These are phyloP conservation scores for Lottia gigantea DNA, from an alignment of 2,888 invertebrate genomes.

Conservation along the genomic window DNA sequence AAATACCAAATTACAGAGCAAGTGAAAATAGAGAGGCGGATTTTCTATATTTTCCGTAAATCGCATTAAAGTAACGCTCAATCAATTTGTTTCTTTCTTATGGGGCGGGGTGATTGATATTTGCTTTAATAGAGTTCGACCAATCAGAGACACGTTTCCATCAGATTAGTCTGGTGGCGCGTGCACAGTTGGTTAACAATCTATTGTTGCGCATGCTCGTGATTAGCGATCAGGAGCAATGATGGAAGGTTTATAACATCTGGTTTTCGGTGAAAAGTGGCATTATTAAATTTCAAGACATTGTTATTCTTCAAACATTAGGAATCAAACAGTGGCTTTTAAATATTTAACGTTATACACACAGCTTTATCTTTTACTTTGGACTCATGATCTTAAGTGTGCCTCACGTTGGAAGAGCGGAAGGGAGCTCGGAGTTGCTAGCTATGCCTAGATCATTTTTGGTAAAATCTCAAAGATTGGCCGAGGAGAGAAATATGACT, in stretches of 20 bases:
- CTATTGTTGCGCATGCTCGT: background rate
- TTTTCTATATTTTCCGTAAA: background rate
- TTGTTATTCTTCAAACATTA: too few species aligned
- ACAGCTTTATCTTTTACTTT: background rate
- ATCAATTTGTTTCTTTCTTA: conserved; percentile 7
- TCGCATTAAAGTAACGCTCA: background rate
- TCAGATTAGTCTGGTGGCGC: background rate
- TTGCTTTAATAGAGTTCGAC: background rate
- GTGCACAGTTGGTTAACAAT: conserved; percentile 1
- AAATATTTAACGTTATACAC: too few species aligned
- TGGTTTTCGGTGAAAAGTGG: background rate
- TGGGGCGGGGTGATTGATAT: conserved; percentile 5
- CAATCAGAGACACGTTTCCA: background rate
- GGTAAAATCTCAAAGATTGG: background rate
- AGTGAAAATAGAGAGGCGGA: background rate
- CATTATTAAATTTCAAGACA: too few species aligned
- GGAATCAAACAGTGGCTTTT: too few species aligned
- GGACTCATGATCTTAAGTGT: conserved; percentile 2
- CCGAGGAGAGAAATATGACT: conserved; percentile 19
- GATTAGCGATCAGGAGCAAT: too few species aligned
- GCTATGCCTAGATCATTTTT: conserved; percentile 1
- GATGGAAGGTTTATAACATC: background rate
- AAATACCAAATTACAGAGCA: too few species aligned
- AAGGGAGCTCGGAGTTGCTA: background rate
- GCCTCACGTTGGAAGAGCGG: conserved; percentile 3